phyloP scores from a whole-genome alignment of 2,113 vertebrate genomes.

The Dicrurus megarhynchus region DNA sequence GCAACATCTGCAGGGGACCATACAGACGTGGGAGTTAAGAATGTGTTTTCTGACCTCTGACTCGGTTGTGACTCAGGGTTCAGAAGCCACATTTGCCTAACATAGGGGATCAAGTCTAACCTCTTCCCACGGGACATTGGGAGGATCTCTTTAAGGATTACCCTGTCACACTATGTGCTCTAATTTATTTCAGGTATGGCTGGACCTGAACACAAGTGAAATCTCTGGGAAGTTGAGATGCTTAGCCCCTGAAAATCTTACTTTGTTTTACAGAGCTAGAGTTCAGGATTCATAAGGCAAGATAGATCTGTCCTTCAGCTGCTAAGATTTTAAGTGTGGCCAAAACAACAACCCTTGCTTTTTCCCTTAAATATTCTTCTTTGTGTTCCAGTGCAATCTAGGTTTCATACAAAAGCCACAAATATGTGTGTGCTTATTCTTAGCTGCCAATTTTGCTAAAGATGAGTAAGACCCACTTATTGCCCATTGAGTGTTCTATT shows the following conservation, averaged over 20 bases:
- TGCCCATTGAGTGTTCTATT: neutral
- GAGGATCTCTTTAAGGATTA: neutral
- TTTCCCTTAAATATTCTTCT: neutral
- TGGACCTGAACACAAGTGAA: neutral
- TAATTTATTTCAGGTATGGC: neutral
- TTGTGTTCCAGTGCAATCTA: neutral
- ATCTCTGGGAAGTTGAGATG: neutral
- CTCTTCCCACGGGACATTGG: neutral
- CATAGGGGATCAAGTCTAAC: neutral
- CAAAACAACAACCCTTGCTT: neutral
- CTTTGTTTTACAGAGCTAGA: neutral
- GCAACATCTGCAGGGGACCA: neutral
- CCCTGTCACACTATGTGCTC: neutral
- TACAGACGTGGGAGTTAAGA: neutral
- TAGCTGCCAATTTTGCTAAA: neutral
- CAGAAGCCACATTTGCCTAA: neutral
- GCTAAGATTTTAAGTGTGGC: neutral
- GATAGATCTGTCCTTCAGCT: neutral
- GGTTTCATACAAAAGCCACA: neutral
- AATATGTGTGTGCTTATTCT: neutral
- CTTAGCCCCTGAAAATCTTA: neutral
- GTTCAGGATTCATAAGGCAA: neutral
- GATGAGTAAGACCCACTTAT: neutral
- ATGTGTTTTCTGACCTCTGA: neutral
- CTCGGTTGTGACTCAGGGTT: fast-evolving